These are phyloP conservation scores for Lissocephala sabroskyi DNA, from an alignment of 2,888 invertebrate species.

Conservation along the genomic window DNA sequence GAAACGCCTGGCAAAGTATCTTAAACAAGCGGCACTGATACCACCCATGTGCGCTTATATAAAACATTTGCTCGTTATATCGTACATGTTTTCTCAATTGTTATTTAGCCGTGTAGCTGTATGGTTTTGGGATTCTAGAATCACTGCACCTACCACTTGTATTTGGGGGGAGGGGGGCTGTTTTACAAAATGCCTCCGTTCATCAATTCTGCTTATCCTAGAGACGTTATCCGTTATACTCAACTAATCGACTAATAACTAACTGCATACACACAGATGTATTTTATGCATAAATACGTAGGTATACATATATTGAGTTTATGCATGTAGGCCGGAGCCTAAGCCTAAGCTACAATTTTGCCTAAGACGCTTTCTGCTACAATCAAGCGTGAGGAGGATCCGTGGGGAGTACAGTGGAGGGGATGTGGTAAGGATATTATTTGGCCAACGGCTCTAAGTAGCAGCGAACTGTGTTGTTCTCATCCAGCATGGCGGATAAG, in stretches of 20 bases:
- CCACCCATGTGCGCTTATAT: no score
- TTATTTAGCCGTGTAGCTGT: background rate
- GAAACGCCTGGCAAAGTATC: no score
- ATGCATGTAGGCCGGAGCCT: slow-evolving; percentile 24
- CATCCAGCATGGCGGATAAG: slow-evolving; percentile 84
- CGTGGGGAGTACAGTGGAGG: no score
- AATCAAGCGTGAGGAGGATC: no score
- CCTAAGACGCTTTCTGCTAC: slow-evolving; percentile 40
- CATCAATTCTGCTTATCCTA: no score
- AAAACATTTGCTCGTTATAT: no score
- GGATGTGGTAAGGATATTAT: slow-evolving; percentile 32
- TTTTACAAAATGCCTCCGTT: slow-evolving; percentile 59
- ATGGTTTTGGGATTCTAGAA: slow-evolving; percentile 61
- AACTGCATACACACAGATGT: slow-evolving; percentile 22
- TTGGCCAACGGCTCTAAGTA: slow-evolving; percentile 81
- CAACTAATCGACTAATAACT: slow-evolving; percentile 57
- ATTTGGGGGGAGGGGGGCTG: no score
- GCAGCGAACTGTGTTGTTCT: slow-evolving; percentile 88
- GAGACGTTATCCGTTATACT: slow-evolving; percentile 23
- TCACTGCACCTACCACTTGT: slow-evolving; percentile 58
- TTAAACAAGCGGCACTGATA: no score
- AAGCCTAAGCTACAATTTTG: slow-evolving; percentile 55
- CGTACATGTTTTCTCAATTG: background rate
- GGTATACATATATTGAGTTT: background rate
- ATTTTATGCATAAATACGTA: no score